Evolutionary conservation across 2,797 vertebrate species (phyloP).

Genomic region (Columba guinea): DNA sequence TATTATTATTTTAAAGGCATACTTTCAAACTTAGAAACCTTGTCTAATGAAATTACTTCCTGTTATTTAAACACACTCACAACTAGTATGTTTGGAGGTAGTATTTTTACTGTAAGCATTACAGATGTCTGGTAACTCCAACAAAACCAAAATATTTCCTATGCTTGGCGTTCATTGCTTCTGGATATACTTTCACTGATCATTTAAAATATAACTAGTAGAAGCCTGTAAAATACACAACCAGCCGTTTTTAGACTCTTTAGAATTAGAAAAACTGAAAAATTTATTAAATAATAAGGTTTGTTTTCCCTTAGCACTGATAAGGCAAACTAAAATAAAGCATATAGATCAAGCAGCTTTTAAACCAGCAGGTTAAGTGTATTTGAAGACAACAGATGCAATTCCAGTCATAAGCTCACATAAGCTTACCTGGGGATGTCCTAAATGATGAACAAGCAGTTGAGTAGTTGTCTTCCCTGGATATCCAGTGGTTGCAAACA

Average conservation of each 20-base stretch:
- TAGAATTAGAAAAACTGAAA: not conserved
- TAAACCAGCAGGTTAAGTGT: not conserved
- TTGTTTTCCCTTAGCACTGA: not conserved
- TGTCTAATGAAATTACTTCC: not conserved
- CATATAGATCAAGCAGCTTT: not conserved
- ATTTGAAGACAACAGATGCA: not conserved
- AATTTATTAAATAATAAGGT: not conserved
- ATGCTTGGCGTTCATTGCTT: not conserved
- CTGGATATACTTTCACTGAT: not conserved
- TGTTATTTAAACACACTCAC: not conserved
- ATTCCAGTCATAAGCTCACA: not conserved
- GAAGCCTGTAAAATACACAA: not conserved
- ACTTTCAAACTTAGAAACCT: not conserved
- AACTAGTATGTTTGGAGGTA: not conserved
- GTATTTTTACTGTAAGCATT: not conserved
- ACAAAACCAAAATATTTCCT: not conserved
- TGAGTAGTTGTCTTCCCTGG: constrained; percentile 92
- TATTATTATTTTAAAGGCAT: not conserved
- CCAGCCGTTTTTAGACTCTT: not conserved
- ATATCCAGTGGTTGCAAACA: constrained; percentile 96
- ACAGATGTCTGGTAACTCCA: not conserved
- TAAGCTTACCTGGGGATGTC: constrained; percentile 89
- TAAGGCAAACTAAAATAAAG: not conserved
- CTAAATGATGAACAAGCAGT: constrained; percentile 92
- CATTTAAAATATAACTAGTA: not conserved